Percentiles rank a stretch among this genome's conserved stretches.
These are phyloP conservation scores for Nasonia longicornis DNA, from an alignment of 1,140 invertebrate species.

Conservation along the genomic window DNA sequence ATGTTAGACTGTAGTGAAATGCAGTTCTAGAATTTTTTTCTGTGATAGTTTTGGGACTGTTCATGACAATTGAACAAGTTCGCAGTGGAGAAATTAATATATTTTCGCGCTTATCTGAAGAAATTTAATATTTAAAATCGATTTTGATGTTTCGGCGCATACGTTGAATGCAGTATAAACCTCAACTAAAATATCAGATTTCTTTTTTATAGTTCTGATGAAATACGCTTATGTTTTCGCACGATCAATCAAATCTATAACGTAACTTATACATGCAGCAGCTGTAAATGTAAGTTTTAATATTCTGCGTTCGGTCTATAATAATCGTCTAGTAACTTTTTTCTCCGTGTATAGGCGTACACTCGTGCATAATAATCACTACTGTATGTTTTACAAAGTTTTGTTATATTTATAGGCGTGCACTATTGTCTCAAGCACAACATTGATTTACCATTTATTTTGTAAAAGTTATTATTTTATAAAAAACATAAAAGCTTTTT, in stretches of 20 bases:
- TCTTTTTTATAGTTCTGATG: too few relatives aligned
- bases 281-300: neutral
- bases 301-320: neutral
- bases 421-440: conserved; percentile 36
- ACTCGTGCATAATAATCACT: conserved; percentile 20
- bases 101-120: too few relatives aligned
- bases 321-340: neutral
- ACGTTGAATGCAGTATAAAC: too few relatives aligned
- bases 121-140: too few relatives aligned
- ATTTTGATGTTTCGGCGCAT: too few relatives aligned
- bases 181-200: too few relatives aligned
- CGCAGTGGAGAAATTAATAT: neutral
- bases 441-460: conserved; percentile 39
- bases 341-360: conserved; percentile 33
- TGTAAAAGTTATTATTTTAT: conserved; percentile 46
- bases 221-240: too few relatives aligned
- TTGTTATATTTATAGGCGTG: conserved; percentile 26
- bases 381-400: conserved; percentile 35
- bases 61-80: neutral
- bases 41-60: neutral
- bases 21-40: neutral
- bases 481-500: conserved; percentile 41
- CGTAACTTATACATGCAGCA: neutral
- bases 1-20: neutral
- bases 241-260: neutral